Conservation (phyloP, 2,888 invertebrate genomes). For the Venusia cambrica region DNA sequence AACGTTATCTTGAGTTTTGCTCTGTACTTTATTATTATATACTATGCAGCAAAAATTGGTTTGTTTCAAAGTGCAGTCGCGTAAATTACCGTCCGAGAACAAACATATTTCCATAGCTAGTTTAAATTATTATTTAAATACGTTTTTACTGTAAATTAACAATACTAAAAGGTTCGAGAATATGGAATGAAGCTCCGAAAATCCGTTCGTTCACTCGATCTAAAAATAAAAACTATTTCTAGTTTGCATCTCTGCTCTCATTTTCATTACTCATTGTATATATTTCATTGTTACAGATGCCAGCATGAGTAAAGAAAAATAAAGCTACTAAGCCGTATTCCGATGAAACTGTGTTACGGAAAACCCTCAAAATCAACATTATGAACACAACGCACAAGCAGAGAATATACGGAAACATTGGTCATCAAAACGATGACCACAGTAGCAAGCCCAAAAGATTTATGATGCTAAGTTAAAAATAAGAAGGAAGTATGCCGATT, state of each 20-base stretch:
- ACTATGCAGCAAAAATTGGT: conserved; percentile 3
- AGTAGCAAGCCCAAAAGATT: conserved; percentile 52
- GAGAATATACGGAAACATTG: conserved; percentile 31
- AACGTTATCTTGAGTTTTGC: not conserved
- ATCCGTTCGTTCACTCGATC: too few species aligned
- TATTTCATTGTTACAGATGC: conserved; percentile 18
- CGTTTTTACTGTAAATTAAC: too few species aligned
- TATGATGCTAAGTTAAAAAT: conserved; percentile 65
- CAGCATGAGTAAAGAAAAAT: conserved; percentile 9
- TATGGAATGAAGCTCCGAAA: too few species aligned
- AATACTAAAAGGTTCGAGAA: too few species aligned
- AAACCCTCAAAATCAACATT: conserved; percentile 33
- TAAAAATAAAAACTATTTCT: too few species aligned
- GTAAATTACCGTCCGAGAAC: too few species aligned
- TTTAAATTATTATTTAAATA: too few species aligned
- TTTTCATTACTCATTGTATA: not conserved
- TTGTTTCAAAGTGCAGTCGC: too few species aligned
- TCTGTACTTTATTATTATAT: conserved; percentile 1
- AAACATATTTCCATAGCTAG: too few species aligned
- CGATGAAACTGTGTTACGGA: conserved; percentile 3
- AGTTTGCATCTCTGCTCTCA: too few species aligned
- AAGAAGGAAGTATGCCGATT: conserved; percentile 62
- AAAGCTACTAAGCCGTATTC: conserved; percentile 5
- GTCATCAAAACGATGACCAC: conserved; percentile 43
- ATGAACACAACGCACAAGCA: conserved; percentile 39